Evolutionary conservation across 2,888 invertebrate genomes (phyloP).

Genomic region (Tetranychus piercei): DNA sequence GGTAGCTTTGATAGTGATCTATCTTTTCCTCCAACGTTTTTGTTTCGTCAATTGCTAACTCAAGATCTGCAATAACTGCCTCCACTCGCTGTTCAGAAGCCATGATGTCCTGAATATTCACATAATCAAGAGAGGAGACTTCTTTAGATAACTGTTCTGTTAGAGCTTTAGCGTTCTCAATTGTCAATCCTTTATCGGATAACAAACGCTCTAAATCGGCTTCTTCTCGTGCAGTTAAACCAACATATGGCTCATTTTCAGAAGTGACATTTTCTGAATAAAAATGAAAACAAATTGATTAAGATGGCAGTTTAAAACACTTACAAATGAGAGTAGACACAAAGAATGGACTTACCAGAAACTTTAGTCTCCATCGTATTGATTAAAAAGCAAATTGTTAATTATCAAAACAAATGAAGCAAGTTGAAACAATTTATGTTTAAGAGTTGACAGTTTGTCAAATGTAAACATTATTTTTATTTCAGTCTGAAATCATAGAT

Average conservation of each 20-base stretch:
- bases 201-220: conserved; percentile 64
- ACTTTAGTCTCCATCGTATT: too few relatives aligned
- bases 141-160: conserved; percentile 60
- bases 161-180: conserved; percentile 57
- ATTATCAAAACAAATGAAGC: too few relatives aligned
- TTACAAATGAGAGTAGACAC: not conserved
- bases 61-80: conserved; percentile 48
- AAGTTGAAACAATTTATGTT: too few relatives aligned
- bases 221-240: conserved; percentile 63
- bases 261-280: not conserved
- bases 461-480: too few relatives aligned
- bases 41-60: conserved; percentile 55
- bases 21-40: conserved; percentile 29
- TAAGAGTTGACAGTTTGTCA: too few relatives aligned
- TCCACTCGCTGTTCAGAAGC: conserved; percentile 67
- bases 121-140: conserved; percentile 64
- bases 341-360: not conserved
- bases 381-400: too few relatives aligned
- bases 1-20: conserved; percentile 31
- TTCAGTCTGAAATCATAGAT: too few relatives aligned
- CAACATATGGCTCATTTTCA: conserved; percentile 30
- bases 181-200: conserved; percentile 64
- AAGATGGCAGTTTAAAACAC: not conserved
- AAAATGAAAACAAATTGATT: too few relatives aligned
- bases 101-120: conserved; percentile 75